These are phyloP conservation scores for Hydraecia micacea DNA, from an alignment of 2,888 invertebrate genomes.

Conservation along the genomic window DNA sequence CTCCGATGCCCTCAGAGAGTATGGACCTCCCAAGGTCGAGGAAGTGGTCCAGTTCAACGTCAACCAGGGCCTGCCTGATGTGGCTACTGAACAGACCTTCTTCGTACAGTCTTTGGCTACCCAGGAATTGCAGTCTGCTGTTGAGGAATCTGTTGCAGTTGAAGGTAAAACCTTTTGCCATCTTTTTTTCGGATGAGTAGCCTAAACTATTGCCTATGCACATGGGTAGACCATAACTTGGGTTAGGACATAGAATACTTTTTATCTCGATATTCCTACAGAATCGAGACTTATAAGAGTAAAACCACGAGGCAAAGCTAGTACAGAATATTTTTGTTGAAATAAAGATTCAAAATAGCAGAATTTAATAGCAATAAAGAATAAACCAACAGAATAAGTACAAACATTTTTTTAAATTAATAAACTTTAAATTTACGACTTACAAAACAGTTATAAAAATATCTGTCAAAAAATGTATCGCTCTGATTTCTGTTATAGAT, in stretches of 20 bases:
- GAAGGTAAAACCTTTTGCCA: constrained; percentile 58
- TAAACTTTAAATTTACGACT: no score
- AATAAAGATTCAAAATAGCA: background rate
- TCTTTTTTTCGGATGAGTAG: background rate
- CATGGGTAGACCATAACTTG: background rate
- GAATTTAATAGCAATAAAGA: background rate
- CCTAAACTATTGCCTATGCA: background rate
- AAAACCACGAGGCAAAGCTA: background rate
- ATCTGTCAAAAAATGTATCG: background rate
- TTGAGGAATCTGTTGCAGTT: constrained; percentile 48
- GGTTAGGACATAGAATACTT: no score
- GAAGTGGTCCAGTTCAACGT: constrained; percentile 72
- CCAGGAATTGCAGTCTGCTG: constrained; percentile 56
- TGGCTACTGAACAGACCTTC: constrained; percentile 79
- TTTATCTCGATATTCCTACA: no score
- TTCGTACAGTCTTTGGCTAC: constrained; percentile 66
- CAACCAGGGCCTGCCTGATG: constrained; percentile 80
- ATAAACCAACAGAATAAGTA: background rate
- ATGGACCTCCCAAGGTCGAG: constrained; percentile 85
- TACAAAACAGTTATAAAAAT: no score
- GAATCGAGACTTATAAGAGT: background rate
- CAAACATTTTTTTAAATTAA: background rate
- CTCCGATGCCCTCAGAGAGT: constrained; percentile 87
- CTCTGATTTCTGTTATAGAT: background rate
- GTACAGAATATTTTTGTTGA: background rate